These are phyloP conservation scores for Ctenopoma multispine DNA, from an alignment of 2,797 vertebrate genomes.

Conservation along the genomic window DNA sequence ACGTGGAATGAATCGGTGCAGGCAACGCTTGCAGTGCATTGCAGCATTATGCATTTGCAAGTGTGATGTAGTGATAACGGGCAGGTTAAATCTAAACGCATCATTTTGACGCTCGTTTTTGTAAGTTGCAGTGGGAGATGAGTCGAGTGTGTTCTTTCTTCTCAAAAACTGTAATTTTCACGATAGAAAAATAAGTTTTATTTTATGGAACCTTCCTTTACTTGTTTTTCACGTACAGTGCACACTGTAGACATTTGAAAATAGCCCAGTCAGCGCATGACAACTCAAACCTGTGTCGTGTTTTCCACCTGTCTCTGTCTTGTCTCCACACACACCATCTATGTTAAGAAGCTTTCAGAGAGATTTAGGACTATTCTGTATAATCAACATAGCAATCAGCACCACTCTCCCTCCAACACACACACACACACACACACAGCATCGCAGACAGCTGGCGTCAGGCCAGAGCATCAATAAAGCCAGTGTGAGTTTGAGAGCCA, in stretches of 20 bases:
- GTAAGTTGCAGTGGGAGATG: background rate
- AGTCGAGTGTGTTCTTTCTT: background rate
- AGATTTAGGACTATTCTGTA: slow-evolving; percentile 61
- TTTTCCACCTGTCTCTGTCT: slow-evolving; percentile 45
- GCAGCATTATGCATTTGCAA: slow-evolving; percentile 11
- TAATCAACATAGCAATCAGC: slow-evolving; percentile 79
- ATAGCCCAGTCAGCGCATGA: background rate
- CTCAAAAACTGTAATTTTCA: slow-evolving; percentile 1
- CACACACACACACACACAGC: slow-evolving; percentile 39
- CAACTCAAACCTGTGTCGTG: background rate
- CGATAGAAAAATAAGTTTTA: too few species aligned
- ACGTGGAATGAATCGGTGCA: slow-evolving; percentile 2
- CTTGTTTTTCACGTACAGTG: background rate
- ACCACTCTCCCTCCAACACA: slow-evolving; percentile 37
- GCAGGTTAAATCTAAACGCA: background rate
- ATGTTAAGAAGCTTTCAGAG: slow-evolving; percentile 65
- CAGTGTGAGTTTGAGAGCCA: slow-evolving; percentile 84
- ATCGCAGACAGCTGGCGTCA: slow-evolving; percentile 72
- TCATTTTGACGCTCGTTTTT: background rate
- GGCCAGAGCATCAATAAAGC: slow-evolving; percentile 86
- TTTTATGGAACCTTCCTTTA: background rate
- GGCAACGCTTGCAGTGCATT: slow-evolving; percentile 33
- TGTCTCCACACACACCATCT: slow-evolving; percentile 51
- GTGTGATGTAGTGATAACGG: background rate
- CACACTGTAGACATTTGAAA: background rate